Base-by-base conservation (phyloP, 1,140 invertebrate species). In the Orius insidiosus region DNA sequence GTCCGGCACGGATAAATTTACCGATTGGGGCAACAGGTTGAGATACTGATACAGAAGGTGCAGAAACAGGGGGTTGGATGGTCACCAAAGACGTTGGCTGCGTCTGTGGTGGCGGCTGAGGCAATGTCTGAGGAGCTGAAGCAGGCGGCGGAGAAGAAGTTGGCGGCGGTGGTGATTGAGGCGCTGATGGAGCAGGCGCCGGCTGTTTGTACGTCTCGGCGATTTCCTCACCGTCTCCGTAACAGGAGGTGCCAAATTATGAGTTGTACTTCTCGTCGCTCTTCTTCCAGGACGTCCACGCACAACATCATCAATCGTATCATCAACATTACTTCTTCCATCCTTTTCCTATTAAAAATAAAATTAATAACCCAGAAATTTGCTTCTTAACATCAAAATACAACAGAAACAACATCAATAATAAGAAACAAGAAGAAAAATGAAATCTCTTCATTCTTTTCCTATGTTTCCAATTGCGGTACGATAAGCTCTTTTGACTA, bases 241-340 rank as follows among this genome's bases (percentile, higher is more conserved):
- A 19, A 24, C 33, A 5, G 45, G 34, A 18, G 48, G 41, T 3
- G 42, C 9, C 8, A 38, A 15, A 36, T 37, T 41, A 30, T 40
- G 48, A 16, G 49, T 38, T 18, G 52, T 19, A 46, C 44, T 55
- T 9, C 55, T 38, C 10, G 45, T 42, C 3, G 56, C 56, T 63
- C 60, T 35, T 64, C 66, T 11, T 38, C 48, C 44, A 56, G 51
- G 31, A 59, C 52, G 48, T 30, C 52, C 50, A 10, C 54, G 34
- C 18, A 53, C 39, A 2, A 86, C 81, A 55, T 89, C 85, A 48
- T 90, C 86, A 51, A 89, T 86, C 1, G 80, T 72, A 53, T 89
- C 85, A 52, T 89, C 85, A 61, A 80, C 80, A 42, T 70, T 84
- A 45, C 78, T 65, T 42, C 63, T 69, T 5, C 71, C 73, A 59